Percentiles rank a stretch among this genome's conserved stretches.
Evolutionary conservation across 2,888 invertebrate species (phyloP).

Genomic region (Hirtodrosophila duncani): DNA sequence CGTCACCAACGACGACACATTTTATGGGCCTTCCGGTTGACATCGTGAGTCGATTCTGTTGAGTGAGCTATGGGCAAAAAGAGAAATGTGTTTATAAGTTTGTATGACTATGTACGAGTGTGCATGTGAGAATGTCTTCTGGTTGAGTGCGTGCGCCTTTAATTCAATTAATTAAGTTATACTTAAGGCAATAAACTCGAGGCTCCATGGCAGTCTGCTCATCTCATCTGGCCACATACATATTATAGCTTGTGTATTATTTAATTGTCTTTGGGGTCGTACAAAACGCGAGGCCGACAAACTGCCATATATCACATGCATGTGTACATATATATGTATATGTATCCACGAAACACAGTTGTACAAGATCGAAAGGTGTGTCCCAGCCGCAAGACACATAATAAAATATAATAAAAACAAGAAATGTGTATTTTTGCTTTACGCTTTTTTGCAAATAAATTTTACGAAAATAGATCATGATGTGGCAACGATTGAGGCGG

Average conservation of each 20-base stretch:
- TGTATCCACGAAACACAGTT: no score
- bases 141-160: constrained; percentile 59
- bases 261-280: constrained; percentile 49
- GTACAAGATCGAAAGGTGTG: constrained; percentile 62
- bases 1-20: constrained; percentile 95
- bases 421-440: constrained; percentile 44
- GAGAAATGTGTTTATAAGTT: constrained; percentile 30
- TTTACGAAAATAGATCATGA: constrained; percentile 69
- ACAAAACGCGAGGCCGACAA: constrained; percentile 8
- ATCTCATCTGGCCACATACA: constrained; percentile 39
- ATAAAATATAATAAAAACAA: constrained; percentile 54
- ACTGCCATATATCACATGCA: background rate
- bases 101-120: constrained; percentile 14
- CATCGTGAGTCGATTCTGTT: constrained; percentile 80
- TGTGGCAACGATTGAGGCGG: constrained; percentile 40
- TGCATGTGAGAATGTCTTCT: constrained; percentile 33
- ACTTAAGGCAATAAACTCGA: constrained; percentile 66
- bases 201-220: constrained; percentile 22
- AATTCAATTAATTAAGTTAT: constrained; percentile 70
- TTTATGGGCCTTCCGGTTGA: constrained; percentile 95
- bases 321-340: background rate
- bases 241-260: constrained; percentile 10
- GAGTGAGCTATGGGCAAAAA: constrained; percentile 19
- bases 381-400: constrained; percentile 35
- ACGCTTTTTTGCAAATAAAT: constrained; percentile 56